Evolutionary conservation across 2,888 invertebrate species (phyloP), one percentile per base, ranked within the genome.

Genomic region (Cheilosia soror): DNA sequence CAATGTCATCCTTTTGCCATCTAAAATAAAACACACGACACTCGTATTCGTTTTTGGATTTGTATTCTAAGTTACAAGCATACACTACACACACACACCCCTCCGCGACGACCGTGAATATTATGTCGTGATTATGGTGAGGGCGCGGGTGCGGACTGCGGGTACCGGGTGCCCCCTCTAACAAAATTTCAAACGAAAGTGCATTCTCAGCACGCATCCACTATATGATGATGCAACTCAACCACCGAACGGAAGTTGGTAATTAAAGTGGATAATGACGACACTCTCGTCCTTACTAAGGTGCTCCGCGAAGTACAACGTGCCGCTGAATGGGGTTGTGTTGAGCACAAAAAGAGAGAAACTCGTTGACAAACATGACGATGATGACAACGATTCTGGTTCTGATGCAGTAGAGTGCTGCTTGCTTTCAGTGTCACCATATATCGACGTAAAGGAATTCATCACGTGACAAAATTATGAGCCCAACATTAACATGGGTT

Each of bases 181-280:
- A 27, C 25, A 60, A 25, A 51, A 27, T 9, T 27, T 2, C 11
- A 27, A 5, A 20, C 20, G 20, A 27, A 51, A 65, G 69, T 75
- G 55, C 76, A 85, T 81, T 81, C 81, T 57, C 33, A 81, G 44
- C 85, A 85, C 72, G 85, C 81, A 81, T 81, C 65, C 58, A 51
- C 44, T 57, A 57, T 57, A 57, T 53, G 37, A 51, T 49, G 57
- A 73, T 79, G 51, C 51, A 51, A 51, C 25, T 65, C 76, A 85
- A 85, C 80, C 81, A 72, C 81, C 75, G 42, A 85, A 85, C 84
- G 85, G 85, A 85, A 85, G 85, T 85, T 85, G 85, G 76, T 85
- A 85, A 85, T 85, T 85, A 85, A 85, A 85, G 85, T 81, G 72
- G 76, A 81, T 85, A 85, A 85, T 76, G 81, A 81, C 85, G 66